Conservation (phyloP, 2,113 vertebrate genomes). For the Oxygymnocypris stewartii region DNA sequence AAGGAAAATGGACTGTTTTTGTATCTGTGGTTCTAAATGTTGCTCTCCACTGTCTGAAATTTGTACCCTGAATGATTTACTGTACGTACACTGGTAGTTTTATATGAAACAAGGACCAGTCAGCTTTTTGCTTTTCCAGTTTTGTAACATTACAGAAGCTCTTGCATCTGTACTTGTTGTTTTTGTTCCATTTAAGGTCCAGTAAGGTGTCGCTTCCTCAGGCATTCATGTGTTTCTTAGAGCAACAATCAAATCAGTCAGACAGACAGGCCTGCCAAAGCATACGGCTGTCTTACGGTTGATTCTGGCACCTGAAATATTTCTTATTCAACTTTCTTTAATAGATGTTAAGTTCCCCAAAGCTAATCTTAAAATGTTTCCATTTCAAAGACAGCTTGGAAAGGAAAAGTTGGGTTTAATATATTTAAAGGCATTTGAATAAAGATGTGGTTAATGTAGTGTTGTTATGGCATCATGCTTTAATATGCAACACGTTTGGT, state of each 20-base stretch:
- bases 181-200: background rate
- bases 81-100: conserved; percentile 18
- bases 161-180: background rate
- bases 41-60: conserved; percentile 11
- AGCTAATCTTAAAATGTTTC: background rate
- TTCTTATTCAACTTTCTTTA: background rate
- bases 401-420: background rate
- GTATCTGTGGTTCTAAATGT: conserved; percentile 16
- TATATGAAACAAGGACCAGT: background rate
- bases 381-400: background rate
- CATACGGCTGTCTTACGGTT: background rate
- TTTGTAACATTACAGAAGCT: background rate
- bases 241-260: background rate
- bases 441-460: background rate
- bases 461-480: background rate
- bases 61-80: conserved; percentile 10
- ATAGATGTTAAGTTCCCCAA: background rate
- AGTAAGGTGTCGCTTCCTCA: background rate
- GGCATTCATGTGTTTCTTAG: background rate
- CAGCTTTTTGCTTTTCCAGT: background rate
- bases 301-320: background rate
- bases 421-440: conserved; percentile 1
- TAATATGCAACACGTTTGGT: background rate
- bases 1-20: conserved; percentile 45
- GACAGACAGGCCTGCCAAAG: background rate